Conservation (phyloP, 1,140 invertebrate species). For the Danaus plexippus region DNA sequence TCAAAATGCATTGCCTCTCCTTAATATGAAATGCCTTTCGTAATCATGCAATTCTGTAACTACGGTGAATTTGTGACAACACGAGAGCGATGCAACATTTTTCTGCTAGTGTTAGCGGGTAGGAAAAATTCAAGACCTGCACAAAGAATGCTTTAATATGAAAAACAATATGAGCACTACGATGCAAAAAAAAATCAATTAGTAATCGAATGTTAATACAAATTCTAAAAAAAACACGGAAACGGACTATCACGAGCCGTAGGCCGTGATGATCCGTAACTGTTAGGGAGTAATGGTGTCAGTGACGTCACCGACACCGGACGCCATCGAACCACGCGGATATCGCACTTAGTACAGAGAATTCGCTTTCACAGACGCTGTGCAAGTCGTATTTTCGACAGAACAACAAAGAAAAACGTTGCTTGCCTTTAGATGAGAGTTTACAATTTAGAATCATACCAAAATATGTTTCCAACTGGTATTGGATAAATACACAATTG, state of each 20-base stretch:
- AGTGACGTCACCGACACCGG: constrained; percentile 57
- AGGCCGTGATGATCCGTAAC: constrained; percentile 8
- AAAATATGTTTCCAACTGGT: no score
- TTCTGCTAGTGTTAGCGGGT: constrained; percentile 68
- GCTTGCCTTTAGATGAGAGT: no score
- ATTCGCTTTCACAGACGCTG: no score
- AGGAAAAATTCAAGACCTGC: constrained; percentile 67
- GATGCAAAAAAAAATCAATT: constrained; percentile 60
- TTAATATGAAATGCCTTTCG: constrained; percentile 40
- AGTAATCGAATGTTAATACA: constrained; percentile 57
- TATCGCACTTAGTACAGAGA: no score
- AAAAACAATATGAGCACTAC: constrained; percentile 65
- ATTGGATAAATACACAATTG: background rate
- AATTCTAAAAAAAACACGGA: constrained; percentile 35
- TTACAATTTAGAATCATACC: no score
- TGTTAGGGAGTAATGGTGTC: constrained; percentile 28
- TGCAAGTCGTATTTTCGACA: no score
- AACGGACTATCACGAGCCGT: constrained; percentile 29
- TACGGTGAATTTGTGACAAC: constrained; percentile 44
- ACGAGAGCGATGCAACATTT: constrained; percentile 66
- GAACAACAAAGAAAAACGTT: no score
- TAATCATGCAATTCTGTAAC: constrained; percentile 50
- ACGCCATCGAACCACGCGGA: constrained; percentile 11
- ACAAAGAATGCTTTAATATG: constrained; percentile 62
- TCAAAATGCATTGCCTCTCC: constrained; percentile 32